Evolutionary conservation across 2,888 invertebrate species (phyloP), one percentile per base, ranked within the genome.

Genomic region (Orthosia incerta): DNA sequence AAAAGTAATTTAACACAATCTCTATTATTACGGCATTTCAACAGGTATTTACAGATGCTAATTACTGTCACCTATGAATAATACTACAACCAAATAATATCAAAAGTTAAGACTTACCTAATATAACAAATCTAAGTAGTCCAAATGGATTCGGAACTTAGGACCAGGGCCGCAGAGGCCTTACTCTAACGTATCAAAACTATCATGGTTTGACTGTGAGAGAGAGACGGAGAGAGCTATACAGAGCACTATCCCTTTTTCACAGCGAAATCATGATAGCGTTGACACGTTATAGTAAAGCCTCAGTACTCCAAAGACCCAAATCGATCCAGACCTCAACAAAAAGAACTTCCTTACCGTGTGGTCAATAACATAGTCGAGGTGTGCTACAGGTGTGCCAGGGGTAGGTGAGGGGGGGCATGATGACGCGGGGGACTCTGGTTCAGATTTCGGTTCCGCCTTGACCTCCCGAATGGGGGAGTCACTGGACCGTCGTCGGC

Each of bases 361-460:
- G 93, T 97, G 97, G 90, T 97, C 97, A 90, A 97, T 97, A 82
- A 97, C 97, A 88, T 97, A 96, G 91, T 97, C 97, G 80, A 97
- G 94, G 88, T 97, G 94, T 93, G 96, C 89, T 88, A 96, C 90
- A 74, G 96, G 91, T 87, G 97, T 93, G 94, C 94, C 92, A 45
- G 98, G 98, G 69, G 97, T 97, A 56, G 98, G 98, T 72, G 97
- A 97, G 68, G 97, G 97, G 46, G 98, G 97, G 91, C 98, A 98
- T 77, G 98, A 97, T 23, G 97, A 97, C 45, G 97, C 97, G 18
- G 98, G 98, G 77, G 98, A 98, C 88, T 97, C 97, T 12, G 97
- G 97, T 87, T 97, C 97, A 76, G 98, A 98, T 85, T 97, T 96
- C 69, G 98, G 98, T 90, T 98, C 98, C 72, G 98, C 97, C 94